These are phyloP conservation scores for Melanerpes aurifrons DNA, from an alignment of 2,113 vertebrate species.

Conservation along the genomic window DNA sequence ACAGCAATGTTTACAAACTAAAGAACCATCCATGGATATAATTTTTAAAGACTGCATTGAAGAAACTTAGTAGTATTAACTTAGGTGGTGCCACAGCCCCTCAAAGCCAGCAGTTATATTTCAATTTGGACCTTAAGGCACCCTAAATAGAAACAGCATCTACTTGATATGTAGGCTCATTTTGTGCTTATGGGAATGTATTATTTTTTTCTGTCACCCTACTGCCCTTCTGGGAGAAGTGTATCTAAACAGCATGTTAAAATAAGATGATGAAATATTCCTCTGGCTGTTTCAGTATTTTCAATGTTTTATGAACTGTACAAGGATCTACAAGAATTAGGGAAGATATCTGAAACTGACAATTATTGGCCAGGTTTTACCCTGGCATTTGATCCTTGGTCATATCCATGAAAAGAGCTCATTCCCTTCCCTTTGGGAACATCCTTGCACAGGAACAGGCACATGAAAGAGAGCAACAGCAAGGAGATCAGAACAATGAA, in stretches of 20 bases:
- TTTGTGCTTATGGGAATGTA: not conserved
- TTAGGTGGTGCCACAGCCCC: not conserved
- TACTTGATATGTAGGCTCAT: not conserved
- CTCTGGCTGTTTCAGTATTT: not conserved
- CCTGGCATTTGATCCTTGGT: not conserved
- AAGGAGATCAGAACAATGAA: not conserved
- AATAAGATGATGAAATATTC: not conserved
- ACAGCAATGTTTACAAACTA: not conserved
- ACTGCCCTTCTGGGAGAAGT: not conserved
- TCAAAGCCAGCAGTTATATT: not conserved
- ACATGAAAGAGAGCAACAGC: not conserved
- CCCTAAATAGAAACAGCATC: not conserved
- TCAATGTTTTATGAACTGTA: not conserved
- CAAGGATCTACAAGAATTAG: not conserved
- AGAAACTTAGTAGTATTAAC: not conserved
- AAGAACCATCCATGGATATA: not conserved
- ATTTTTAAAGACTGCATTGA: not conserved
- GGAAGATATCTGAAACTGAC: not conserved
- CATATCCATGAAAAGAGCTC: not conserved
- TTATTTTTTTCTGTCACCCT: not conserved
- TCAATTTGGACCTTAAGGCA: not conserved
- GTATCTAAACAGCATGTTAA: not conserved
- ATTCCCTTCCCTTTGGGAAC: not conserved
- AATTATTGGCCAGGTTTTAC: not conserved
- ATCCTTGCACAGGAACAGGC: not conserved